A percentile compares a stretch with the other conserved stretches of the same genome.
phyloP scores from a whole-genome alignment of 2,888 invertebrate genomes.

The Esperia sulphurella region DNA sequence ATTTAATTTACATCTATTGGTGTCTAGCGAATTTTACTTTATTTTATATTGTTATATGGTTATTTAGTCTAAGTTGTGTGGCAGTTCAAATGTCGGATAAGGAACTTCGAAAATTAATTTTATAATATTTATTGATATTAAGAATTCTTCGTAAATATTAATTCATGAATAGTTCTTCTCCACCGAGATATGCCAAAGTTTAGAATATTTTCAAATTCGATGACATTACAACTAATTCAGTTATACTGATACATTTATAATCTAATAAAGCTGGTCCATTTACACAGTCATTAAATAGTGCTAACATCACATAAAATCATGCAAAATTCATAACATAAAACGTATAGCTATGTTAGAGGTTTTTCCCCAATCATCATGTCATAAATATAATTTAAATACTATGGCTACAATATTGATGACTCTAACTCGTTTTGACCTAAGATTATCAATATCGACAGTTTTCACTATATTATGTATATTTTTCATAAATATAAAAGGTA shows the following conservation, averaged over 20 bases:
- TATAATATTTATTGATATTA: neutral
- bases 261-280: slow-evolving; percentile 65
- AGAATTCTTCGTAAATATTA: neutral
- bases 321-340: slow-evolving; percentile 52
- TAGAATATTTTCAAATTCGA: slow-evolving; percentile 25
- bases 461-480: slow-evolving; percentile 29
- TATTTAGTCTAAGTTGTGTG: slow-evolving; percentile 1
- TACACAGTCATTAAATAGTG: slow-evolving; percentile 39
- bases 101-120: neutral
- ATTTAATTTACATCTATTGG: too few species aligned
- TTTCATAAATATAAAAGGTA: slow-evolving; percentile 21
- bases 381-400: neutral
- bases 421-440: slow-evolving; percentile 34
- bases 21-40: too few species aligned
- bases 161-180: neutral
- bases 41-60: neutral
- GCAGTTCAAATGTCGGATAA: slow-evolving; percentile 2
- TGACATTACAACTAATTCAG: slow-evolving; percentile 40
- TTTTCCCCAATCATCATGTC: neutral
- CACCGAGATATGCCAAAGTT: slow-evolving; percentile 39
- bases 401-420: slow-evolving; percentile 26
- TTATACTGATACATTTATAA: slow-evolving; percentile 51
- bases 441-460: slow-evolving; percentile 53
- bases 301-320: slow-evolving; percentile 56
- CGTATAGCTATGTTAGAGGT: slow-evolving; percentile 17